Evolutionary conservation across 1,140 invertebrate species (phyloP).

Genomic region (Meloidogyne hapla): DNA sequence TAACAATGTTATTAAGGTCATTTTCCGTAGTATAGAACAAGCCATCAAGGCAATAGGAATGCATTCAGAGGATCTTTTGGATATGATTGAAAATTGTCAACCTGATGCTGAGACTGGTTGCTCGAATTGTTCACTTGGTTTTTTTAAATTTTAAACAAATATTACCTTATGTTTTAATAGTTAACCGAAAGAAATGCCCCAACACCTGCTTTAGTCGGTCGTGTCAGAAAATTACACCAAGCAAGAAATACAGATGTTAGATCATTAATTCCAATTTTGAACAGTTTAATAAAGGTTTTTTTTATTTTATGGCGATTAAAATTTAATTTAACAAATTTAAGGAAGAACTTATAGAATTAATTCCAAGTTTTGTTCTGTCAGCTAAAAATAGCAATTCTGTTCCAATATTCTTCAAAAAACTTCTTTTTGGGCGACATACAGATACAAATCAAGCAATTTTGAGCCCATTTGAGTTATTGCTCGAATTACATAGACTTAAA

Average conservation of each 20-base stretch:
- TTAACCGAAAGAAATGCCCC: conserved; percentile 28
- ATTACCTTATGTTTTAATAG: neutral
- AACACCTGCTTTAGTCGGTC: conserved; percentile 38
- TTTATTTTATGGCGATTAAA: too few relatives aligned
- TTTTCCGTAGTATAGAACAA: conserved; percentile 38
- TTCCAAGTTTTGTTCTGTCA: conserved; percentile 82
- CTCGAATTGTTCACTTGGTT: conserved; percentile 85
- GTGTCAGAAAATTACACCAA: conserved; percentile 37
- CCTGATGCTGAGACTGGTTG: conserved; percentile 92
- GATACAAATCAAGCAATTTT: conserved; percentile 68
- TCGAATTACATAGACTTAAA: conserved; percentile 89
- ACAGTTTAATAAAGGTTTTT: conserved; percentile 77
- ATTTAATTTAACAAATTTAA: conserved; percentile 43
- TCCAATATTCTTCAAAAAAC: conserved; percentile 88
- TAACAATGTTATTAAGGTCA: conserved; percentile 31
- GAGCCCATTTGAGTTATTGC: conserved; percentile 83
- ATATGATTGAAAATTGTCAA: conserved; percentile 86
- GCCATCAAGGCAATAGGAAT: conserved; percentile 77
- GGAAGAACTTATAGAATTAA: conserved; percentile 83
- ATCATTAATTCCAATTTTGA: conserved; percentile 92
- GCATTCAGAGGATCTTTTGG: conserved; percentile 77
- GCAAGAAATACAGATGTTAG: conserved; percentile 82
- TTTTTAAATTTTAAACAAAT: neutral
- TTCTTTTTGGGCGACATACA: conserved; percentile 50
- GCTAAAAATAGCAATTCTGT: conserved; percentile 75